phyloP scores from a whole-genome alignment of 2,888 invertebrate species.

The Drosophila pseudotakahashii region DNA sequence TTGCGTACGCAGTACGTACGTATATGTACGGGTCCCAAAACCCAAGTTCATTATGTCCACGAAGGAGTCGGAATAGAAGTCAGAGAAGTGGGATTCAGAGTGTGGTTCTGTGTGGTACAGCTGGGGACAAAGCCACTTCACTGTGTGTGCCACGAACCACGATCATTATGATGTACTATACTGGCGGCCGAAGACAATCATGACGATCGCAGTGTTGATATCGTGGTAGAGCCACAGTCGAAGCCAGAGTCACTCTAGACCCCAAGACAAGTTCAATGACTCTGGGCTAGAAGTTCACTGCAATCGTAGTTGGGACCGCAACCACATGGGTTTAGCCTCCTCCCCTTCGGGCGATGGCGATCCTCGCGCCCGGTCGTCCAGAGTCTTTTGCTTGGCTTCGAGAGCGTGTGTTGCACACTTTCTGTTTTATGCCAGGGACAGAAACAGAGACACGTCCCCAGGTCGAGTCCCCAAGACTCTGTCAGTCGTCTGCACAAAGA shows the following conservation, averaged over 20 bases:
- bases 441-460: constrained; percentile 55
- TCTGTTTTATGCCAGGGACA: constrained; percentile 72
- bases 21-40: constrained; percentile 51
- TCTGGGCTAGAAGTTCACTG: constrained; percentile 78
- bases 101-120: constrained; percentile 24
- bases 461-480: constrained; percentile 36
- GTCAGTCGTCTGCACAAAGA: constrained; percentile 9
- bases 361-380: constrained; percentile 8
- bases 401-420: constrained; percentile 75
- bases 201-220: constrained; percentile 74
- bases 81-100: constrained; percentile 20
- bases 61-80: constrained; percentile 49
- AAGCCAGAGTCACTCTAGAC: constrained; percentile 48
- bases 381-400: constrained; percentile 68
- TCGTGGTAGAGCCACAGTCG: constrained; percentile 49
- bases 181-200: constrained; percentile 46
- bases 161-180: constrained; percentile 38
- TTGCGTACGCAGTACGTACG: constrained; percentile 61
- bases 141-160: constrained; percentile 46
- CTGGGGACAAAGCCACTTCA: constrained; percentile 65
- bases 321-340: constrained; percentile 34
- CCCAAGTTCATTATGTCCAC: constrained; percentile 76
- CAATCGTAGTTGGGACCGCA: constrained; percentile 67
- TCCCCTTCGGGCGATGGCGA: constrained; percentile 11
- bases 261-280: constrained; percentile 78